Evolutionary conservation across 2,888 invertebrate species (phyloP).

Genomic region (Sminthurides aquaticus): DNA sequence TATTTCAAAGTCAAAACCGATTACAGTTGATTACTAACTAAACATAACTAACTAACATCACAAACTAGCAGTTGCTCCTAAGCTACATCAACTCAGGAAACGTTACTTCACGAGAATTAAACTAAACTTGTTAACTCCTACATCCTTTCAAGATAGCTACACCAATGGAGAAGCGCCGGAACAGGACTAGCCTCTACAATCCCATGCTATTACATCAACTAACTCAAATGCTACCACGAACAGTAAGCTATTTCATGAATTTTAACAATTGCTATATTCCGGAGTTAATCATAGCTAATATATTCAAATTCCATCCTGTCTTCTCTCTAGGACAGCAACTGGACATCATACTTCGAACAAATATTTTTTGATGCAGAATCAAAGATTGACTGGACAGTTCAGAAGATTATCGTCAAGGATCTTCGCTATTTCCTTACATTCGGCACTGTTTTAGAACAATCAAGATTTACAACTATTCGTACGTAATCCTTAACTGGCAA

Average conservation of each 20-base stretch:
- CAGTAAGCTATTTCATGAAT: slow-evolving; percentile 3
- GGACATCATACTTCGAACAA: slow-evolving; percentile 31
- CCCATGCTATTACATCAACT: slow-evolving; percentile 72
- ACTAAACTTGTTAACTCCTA: neutral
- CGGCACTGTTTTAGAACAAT: slow-evolving; percentile 16
- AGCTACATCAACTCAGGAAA: too few relatives aligned
- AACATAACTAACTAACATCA: too few relatives aligned
- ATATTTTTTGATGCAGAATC: slow-evolving; percentile 26
- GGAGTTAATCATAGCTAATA: too few relatives aligned
- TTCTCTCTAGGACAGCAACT: slow-evolving; percentile 22
- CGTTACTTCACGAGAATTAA: too few relatives aligned
- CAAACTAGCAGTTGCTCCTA: too few relatives aligned
- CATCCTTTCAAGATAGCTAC: slow-evolving; percentile 60
- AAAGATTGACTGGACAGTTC: slow-evolving; percentile 11
- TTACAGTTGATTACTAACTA: too few relatives aligned
- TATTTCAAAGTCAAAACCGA: too few relatives aligned
- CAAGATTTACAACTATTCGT: neutral
- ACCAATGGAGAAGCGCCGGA: slow-evolving; percentile 80
- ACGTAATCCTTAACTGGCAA: too few relatives aligned
- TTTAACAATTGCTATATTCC: too few relatives aligned
- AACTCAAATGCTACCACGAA: slow-evolving; percentile 47
- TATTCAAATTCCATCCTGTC: neutral
- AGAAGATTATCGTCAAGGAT: slow-evolving; percentile 35
- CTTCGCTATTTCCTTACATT: slow-evolving; percentile 26
- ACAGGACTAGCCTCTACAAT: slow-evolving; percentile 81